These are phyloP conservation scores for Pseudomyrmex sp. DNA, from an alignment of 1,140 invertebrate genomes.

Conservation along the genomic window DNA sequence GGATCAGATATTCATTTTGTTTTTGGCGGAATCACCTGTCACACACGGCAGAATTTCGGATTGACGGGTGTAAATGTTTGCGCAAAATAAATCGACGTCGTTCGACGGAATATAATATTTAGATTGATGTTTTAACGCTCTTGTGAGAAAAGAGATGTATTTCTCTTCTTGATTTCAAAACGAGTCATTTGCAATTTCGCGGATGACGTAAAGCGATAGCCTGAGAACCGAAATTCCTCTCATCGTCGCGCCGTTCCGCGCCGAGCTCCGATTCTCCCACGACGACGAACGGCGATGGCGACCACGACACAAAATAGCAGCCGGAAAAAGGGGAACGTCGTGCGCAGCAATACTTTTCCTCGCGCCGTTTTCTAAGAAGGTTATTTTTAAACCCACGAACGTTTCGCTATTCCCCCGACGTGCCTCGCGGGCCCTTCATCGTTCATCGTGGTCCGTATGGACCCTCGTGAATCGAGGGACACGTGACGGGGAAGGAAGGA, in stretches of 20 bases:
- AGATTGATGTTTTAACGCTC: too few species aligned
- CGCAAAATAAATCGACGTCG: background rate
- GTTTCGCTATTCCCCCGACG: conserved; percentile 71
- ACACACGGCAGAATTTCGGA: conserved; percentile 6
- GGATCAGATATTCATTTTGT: conserved; percentile 54
- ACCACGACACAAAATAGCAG: conserved; percentile 37
- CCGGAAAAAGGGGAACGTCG: conserved; percentile 53
- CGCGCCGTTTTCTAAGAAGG: conserved; percentile 68
- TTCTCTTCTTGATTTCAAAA: background rate
- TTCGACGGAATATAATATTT: background rate
- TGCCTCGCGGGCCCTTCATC: conserved; percentile 64
- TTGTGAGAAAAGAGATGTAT: too few species aligned
- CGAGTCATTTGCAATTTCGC: background rate
- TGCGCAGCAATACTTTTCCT: conserved; percentile 47
- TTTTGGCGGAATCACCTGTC: conserved; percentile 28
- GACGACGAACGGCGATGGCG: background rate
- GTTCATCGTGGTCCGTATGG: conserved; percentile 51
- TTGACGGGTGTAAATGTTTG: conserved; percentile 15
- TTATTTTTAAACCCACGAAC: conserved; percentile 77
- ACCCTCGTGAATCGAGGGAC: conserved; percentile 70
- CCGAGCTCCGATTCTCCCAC: conserved; percentile 32
- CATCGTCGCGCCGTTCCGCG: background rate
- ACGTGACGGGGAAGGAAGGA: conserved; percentile 56
- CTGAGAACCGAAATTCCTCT: conserved; percentile 37
- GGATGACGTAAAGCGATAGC: background rate